Conservation (phyloP, 2,113 vertebrate species). For the Gallinago paraguaiae region DNA sequence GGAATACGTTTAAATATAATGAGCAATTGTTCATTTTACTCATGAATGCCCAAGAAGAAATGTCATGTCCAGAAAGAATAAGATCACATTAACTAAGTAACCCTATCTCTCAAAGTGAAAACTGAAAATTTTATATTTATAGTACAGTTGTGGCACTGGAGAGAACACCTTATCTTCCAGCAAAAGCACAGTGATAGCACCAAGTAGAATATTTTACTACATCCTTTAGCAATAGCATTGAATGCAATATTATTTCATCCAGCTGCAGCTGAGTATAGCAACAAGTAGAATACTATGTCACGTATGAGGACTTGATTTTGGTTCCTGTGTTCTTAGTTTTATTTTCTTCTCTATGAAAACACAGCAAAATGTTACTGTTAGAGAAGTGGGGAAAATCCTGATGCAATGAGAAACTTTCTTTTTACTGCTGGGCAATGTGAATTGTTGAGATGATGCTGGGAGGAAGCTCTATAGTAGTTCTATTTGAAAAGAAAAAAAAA, state of each 20-base stretch:
- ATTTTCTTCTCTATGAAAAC: neutral
- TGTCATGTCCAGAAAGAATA: neutral
- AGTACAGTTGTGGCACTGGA: neutral
- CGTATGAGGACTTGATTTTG: neutral
- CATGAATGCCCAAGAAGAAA: neutral
- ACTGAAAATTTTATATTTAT: neutral
- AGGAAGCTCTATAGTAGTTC: neutral
- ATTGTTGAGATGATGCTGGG: neutral
- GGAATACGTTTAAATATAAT: neutral
- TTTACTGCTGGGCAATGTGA: neutral
- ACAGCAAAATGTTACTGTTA: neutral
- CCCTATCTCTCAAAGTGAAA: neutral
- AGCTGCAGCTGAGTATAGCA: neutral
- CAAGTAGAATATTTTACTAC: neutral
- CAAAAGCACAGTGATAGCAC: neutral
- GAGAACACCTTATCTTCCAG: neutral
- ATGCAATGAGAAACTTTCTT: neutral
- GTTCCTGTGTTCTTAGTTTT: neutral
- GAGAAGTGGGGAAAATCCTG: neutral
- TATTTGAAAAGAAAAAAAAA: neutral
- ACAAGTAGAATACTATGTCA: neutral
- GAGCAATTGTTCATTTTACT: neutral
- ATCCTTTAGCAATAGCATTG: neutral
- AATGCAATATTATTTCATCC: neutral
- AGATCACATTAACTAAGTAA: neutral